phyloP scores from a whole-genome alignment of 2,797 vertebrate genomes.

The Poecile montanus region DNA sequence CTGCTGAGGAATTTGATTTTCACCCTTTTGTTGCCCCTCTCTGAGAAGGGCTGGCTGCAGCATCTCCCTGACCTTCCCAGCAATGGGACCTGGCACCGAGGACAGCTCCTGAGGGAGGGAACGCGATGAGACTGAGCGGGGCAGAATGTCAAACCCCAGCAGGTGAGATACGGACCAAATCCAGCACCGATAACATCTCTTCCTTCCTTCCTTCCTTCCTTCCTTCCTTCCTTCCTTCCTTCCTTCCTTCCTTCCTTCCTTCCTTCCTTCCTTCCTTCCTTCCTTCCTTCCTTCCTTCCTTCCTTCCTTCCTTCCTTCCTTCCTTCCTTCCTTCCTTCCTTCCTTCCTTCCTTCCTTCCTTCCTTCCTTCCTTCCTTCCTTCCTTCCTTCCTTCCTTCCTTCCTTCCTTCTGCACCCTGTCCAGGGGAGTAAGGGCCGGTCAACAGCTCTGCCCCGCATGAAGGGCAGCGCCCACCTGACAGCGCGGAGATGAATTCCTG shows the following conservation, averaged over 20 bases:
- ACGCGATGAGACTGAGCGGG: not conserved
- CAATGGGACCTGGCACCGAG: not conserved
- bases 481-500: not conserved
- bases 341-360: constrained; percentile 13
- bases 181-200: not conserved
- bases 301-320: constrained; percentile 11
- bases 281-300: not conserved
- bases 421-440: not conserved
- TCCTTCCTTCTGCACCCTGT: not conserved
- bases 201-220: not conserved
- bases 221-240: not conserved
- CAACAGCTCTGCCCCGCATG: not conserved
- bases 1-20: not conserved
- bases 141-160: not conserved
- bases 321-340: constrained; percentile 15
- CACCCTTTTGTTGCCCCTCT: not conserved
- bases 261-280: not conserved
- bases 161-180: not conserved
- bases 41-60: not conserved
- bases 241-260: not conserved
- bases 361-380: constrained; percentile 15
- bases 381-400: constrained; percentile 13
- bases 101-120: not conserved
- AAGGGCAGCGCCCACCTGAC: not conserved
- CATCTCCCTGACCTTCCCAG: not conserved